Evolutionary conservation across 1,140 invertebrate genomes (phyloP).

Genomic region (Rhynchophorus ferrugineus): DNA sequence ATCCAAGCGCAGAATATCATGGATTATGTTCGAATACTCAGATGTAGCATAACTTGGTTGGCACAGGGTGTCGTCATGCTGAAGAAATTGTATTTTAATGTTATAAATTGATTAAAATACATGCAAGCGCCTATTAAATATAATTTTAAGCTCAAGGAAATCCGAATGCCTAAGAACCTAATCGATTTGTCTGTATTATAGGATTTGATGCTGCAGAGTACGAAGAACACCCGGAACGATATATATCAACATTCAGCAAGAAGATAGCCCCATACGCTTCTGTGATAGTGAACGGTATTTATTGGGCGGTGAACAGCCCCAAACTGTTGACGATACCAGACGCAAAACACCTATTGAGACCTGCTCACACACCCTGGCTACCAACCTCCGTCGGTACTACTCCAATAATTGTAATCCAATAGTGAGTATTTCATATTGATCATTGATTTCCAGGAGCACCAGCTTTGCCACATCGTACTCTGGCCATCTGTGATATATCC

Average conservation of each 20-base stretch:
- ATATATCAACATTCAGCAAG: constrained; percentile 93
- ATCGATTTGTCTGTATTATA: too few species aligned
- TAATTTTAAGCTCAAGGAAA: too few species aligned
- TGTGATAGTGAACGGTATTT: constrained; percentile 96
- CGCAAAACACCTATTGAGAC: constrained; percentile 86
- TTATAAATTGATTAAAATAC: too few species aligned
- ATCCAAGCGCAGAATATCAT: too few species aligned
- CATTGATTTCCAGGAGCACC: constrained; percentile 57
- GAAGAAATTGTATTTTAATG: too few species aligned
- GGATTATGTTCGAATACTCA: too few species aligned
- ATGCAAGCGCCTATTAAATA: too few species aligned
- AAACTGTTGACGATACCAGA: constrained; percentile 95
- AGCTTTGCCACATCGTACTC: constrained; percentile 79
- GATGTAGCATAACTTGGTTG: too few species aligned
- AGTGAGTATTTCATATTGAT: not conserved
- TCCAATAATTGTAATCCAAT: not conserved
- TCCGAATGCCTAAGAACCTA: too few species aligned
- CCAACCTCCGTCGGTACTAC: constrained; percentile 63
- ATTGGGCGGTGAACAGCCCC: constrained; percentile 95
- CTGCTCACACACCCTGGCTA: constrained; percentile 86
- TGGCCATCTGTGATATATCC: constrained; percentile 95
- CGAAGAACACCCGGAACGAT: constrained; percentile 84
- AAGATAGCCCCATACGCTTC: constrained; percentile 97
- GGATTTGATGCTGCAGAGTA: constrained; percentile 85
- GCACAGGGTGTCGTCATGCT: too few species aligned